Evolutionary conservation across 1,140 invertebrate species (phyloP).

Genomic region (Anadara kagoshimensis): DNA sequence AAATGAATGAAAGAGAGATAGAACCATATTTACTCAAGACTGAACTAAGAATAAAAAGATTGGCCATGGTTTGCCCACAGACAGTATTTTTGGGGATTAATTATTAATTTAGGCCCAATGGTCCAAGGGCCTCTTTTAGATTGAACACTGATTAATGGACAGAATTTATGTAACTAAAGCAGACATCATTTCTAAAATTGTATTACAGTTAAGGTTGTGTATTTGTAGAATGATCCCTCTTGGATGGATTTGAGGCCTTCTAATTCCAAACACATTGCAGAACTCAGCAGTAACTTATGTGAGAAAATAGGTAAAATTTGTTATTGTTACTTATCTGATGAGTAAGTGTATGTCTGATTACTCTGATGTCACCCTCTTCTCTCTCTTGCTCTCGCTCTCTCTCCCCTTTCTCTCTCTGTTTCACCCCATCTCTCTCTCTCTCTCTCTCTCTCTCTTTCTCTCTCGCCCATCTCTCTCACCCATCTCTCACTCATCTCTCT

Average conservation of each 20-base stretch:
- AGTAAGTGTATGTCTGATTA: not conserved
- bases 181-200: not conserved
- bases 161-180: not conserved
- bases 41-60: too few species aligned
- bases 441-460: too few species aligned
- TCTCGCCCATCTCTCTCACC: too few species aligned
- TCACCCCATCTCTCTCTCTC: too few species aligned
- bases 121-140: too few species aligned
- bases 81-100: too few species aligned
- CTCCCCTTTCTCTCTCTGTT: too few species aligned
- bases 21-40: too few species aligned
- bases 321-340: not conserved
- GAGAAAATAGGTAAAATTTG: conserved; percentile 41
- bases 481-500: too few species aligned
- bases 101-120: too few species aligned
- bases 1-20: too few species aligned
- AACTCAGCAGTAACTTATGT: conserved; percentile 35
- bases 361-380: not conserved
- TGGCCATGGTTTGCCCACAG: too few species aligned
- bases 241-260: conserved; percentile 57
- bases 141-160: not conserved
- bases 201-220: not conserved
- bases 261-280: conserved; percentile 47
- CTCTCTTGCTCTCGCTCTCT: not conserved
- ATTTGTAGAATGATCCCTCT: conserved; percentile 55